phyloP scores from a whole-genome alignment of 2,797 vertebrate species.

The Rhinichthys osculus region DNA sequence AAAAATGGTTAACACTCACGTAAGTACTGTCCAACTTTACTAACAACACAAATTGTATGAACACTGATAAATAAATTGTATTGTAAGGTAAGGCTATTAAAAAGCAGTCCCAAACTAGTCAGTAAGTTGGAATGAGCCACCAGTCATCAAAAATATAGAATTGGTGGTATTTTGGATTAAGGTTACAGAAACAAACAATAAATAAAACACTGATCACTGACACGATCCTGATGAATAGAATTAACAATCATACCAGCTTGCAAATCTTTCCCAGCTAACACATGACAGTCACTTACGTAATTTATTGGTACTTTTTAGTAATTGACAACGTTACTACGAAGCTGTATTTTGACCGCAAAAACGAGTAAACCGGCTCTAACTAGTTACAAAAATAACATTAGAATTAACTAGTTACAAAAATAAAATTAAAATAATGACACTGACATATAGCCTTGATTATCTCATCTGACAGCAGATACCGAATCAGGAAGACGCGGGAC shows the following conservation, averaged over 20 bases:
- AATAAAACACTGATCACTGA: neutral
- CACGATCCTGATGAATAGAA: neutral
- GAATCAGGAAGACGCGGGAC: neutral
- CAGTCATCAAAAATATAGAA: neutral
- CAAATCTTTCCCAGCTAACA: neutral
- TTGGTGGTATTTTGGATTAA: neutral
- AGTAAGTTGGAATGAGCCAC: neutral
- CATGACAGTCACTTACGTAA: neutral
- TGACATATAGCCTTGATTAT: neutral
- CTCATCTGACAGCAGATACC: neutral
- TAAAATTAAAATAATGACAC: neutral
- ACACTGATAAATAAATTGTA: neutral
- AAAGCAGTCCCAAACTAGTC: neutral
- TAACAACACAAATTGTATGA: neutral
- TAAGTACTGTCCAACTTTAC: neutral
- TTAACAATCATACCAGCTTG: neutral
- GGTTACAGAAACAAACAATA: neutral
- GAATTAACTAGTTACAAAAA: no score
- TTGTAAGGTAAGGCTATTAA: neutral
- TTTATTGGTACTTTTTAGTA: neutral
- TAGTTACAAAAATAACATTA: neutral
- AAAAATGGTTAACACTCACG: neutral
- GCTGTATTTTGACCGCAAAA: neutral
- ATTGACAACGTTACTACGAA: neutral
- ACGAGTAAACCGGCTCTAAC: neutral